Percentiles rank a stretch among this genome's conserved stretches.
Evolutionary conservation across 2,888 invertebrate species (phyloP).

Genomic region (Dusona sp.): DNA sequence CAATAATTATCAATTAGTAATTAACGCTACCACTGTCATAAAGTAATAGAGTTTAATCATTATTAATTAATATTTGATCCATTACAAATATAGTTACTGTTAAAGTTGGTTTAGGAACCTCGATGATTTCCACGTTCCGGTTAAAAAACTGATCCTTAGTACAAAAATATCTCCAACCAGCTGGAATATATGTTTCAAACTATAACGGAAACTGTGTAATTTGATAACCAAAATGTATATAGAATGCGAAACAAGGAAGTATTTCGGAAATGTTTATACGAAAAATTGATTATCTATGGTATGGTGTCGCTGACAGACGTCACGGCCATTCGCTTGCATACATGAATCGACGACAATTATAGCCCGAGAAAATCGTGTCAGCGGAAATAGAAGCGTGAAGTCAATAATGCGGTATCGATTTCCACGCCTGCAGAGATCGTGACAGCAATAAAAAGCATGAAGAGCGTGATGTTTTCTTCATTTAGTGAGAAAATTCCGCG

Average conservation of each 20-base stretch:
- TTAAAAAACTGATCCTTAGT: not conserved
- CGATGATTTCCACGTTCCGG: not conserved
- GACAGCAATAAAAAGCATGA: constrained; percentile 29
- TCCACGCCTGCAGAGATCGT: constrained; percentile 39
- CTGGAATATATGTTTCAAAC: constrained; percentile 1
- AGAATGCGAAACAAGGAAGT: not conserved
- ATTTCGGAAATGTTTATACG: constrained; percentile 16
- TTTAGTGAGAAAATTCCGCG: constrained; percentile 26
- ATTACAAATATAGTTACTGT: no score
- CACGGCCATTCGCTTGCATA: not conserved
- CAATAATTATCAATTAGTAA: not conserved
- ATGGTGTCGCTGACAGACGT: not conserved
- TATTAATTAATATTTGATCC: not conserved
- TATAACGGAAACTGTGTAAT: not conserved
- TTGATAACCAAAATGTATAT: not conserved
- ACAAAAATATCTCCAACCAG: not conserved
- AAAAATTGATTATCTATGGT: constrained; percentile 19
- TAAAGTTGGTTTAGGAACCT: not conserved
- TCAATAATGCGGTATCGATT: constrained; percentile 39
- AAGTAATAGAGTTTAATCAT: not conserved
- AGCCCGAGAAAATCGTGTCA: constrained; percentile 43
- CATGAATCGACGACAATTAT: constrained; percentile 19
- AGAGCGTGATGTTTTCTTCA: constrained; percentile 34
- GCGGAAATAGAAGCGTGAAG: constrained; percentile 60
- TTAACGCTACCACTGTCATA: no score